Base-by-base conservation (phyloP, 2,797 vertebrate species). In the Poliocrania exsul region DNA sequence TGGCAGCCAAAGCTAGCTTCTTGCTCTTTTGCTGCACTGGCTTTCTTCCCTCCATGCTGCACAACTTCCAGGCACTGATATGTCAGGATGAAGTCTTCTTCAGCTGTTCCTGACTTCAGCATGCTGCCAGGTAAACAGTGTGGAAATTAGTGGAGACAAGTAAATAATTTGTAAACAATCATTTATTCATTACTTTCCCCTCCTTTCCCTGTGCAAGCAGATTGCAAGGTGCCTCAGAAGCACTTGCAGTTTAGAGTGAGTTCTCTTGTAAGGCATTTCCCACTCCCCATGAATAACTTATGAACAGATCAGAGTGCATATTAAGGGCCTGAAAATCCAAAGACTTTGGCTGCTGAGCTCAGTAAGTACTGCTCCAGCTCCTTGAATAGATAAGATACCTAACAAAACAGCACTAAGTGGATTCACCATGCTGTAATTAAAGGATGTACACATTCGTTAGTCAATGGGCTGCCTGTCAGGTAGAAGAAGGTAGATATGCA, bases 111-210 rank as follows among this genome's bases (percentile, higher is more conserved):
- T 94, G 83, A 86, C 81, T 93, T 90, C 74, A 88, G 56, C 35
- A 28, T 67, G 50, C 67, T 96, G 90, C 81, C 94, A 95, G 94
- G 85, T 94, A 92, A 95, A 93, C 90, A 88, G 65, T 1, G 28
- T 82, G 74, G 74, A 95, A 95, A 95, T 95, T 92, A 95, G 94
- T 65, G 57, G 86, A 94, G 94, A 96, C 88, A 95, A 95, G 96
- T 95, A 96, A 95, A 96, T 95, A 95, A 93, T 96, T 96, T 95
- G 94, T 95, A 94, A 96, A 95, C 85, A 88, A 93, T 97, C 4
- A 95, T 95, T 95, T 96, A 96, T 96, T 97, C 89, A 97, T 96
- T 88, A 80, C 86, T 80, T 95, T 92, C 88, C 90, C 60, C 88
- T 95, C 90, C 88, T 95, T 83, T 90, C 60, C 78, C 81, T 93